A percentile compares a stretch with the other conserved stretches of the same genome.
Conservation (phyloP, 2,113 vertebrate species). For the Antigone vipio region DNA sequence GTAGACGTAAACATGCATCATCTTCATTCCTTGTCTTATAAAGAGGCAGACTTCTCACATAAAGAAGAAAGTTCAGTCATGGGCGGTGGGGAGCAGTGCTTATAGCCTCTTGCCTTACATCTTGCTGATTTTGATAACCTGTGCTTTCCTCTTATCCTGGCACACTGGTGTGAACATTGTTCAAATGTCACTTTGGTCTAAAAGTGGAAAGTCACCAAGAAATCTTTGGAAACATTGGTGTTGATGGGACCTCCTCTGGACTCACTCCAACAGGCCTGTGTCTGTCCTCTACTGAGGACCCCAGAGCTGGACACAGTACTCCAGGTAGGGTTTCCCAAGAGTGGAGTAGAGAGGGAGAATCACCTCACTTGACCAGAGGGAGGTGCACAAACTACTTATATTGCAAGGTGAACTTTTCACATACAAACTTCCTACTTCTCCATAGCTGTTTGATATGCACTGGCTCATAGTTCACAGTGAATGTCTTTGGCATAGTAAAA, state of each 20-base stretch:
- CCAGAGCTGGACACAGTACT: no score
- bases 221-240: neutral
- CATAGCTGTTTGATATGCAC: accelerated
- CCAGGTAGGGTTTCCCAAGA: no score
- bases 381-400: no score
- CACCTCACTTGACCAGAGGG: no score
- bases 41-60: neutral
- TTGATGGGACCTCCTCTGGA: no score
- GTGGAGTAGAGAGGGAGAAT: no score
- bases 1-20: neutral
- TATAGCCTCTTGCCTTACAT: neutral
- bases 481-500: neutral
- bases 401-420: neutral
- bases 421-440: neutral
- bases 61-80: neutral
- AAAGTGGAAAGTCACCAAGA: neutral
- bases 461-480: neutral
- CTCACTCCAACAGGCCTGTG: no score
- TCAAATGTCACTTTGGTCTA: neutral
- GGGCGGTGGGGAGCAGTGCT: neutral
- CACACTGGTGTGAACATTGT: neutral
- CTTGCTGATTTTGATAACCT: neutral
- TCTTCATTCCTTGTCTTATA: neutral
- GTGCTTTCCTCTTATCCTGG: neutral
- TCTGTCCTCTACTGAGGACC: no score